A percentile compares a stretch with the other conserved stretches of the same genome.
Evolutionary conservation across 1,140 invertebrate genomes (phyloP).

Genomic region (Chironomus tepperi): DNA sequence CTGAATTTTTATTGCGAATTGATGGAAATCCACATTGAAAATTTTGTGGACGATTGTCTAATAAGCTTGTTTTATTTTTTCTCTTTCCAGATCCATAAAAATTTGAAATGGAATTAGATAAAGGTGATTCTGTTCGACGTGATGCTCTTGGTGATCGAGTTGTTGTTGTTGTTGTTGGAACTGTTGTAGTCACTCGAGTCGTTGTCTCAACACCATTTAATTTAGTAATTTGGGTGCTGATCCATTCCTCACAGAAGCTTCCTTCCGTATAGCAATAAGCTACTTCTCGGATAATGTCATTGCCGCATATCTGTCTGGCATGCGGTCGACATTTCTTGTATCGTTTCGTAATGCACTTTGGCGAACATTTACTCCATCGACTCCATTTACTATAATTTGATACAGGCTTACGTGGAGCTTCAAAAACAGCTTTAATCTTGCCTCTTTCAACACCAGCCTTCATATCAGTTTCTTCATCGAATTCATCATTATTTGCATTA

Average conservation of each 20-base stretch:
- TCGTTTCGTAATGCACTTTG: slow-evolving; percentile 40
- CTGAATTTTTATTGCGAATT: slow-evolving; percentile 33
- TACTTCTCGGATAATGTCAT: slow-evolving; percentile 64
- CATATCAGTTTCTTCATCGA: background rate
- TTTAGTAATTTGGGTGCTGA: slow-evolving; percentile 44
- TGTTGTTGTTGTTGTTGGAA: background rate
- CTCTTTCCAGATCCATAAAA: background rate
- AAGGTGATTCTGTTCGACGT: background rate
- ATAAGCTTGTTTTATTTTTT: slow-evolving; percentile 25
- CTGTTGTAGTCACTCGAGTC: background rate
- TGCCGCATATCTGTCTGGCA: slow-evolving; percentile 60
- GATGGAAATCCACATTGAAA: slow-evolving; percentile 34
- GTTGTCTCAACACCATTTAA: background rate
- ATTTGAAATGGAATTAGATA: background rate
- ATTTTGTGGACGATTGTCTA: slow-evolving; percentile 35
- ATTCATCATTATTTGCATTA: background rate
- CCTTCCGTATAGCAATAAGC: slow-evolving; percentile 77
- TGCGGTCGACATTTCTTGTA: slow-evolving; percentile 56
- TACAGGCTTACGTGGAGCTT: slow-evolving; percentile 28
- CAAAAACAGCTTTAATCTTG: slow-evolving; percentile 25
- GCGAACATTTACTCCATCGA: slow-evolving; percentile 41
- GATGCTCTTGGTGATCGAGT: slow-evolving; percentile 29
- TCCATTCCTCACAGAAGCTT: slow-evolving; percentile 67
- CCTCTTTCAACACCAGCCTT: background rate
- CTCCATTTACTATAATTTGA: slow-evolving; percentile 41